Base-by-base conservation (phyloP, 2,113 vertebrate species). In the Orycteropus afer region DNA sequence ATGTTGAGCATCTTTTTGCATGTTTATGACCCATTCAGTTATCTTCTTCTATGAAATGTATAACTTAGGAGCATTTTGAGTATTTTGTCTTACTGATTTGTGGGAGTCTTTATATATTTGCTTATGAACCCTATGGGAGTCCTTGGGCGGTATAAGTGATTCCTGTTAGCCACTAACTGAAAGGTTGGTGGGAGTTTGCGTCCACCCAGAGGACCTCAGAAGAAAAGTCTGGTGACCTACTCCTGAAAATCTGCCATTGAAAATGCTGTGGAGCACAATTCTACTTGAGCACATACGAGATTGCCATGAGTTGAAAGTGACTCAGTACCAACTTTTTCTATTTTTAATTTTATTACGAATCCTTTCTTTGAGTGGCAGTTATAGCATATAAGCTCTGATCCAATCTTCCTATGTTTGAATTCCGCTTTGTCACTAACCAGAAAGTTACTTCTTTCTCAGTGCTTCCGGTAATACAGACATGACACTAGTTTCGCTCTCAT, bases 1-100 rank as follows among this genome's bases (percentile, higher is more conserved):
- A 92, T 7, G 7, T 32, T 61, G 40, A 85, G 29, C 29, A 55
- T 57, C 3, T 73, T 79, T 94, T 86, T 80, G 12, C 23, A 49
- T 80, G 37, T 77, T 91, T 77, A 59, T 65, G 74, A 20, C 3
- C n/a, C 49, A 78, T 53, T 89, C 67, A 40, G 11, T 83, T 86
- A 78, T 77, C n/a, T 93, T 71, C 47, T 78, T 63, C 87, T 73
- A 0, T 91, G 34, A 82, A 57, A 29, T 59, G 85, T 45, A 59
- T 81, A 88, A 77, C 2, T 6, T 7, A 8, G 69, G 42, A 71
- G 4, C 25, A 4, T 47, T 87, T 84, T 84, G 37, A 10, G 14
- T 86, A 29, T 49, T 79, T 90, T 92, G 11, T 95, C 25, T 88
- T 88, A 37, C n/a, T 86, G 25, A 96, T 51, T 71, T 84, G 76